Evolutionary conservation across 1,140 invertebrate genomes (phyloP), one percentile per base, ranked within the genome.

Genomic region (Cotesia glomerata): DNA sequence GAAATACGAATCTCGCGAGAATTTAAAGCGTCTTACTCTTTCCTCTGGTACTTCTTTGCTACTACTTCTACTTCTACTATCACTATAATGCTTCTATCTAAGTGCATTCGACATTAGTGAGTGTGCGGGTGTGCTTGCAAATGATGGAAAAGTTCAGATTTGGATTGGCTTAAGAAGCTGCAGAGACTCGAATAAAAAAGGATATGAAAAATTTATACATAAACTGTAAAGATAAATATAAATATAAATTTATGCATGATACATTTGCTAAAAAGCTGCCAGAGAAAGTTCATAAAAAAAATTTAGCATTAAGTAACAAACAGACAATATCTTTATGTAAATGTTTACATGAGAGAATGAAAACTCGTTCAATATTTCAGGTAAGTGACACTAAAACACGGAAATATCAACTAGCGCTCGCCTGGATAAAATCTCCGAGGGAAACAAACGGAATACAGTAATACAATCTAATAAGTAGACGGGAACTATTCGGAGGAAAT

Each of bases 1-100:
- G 54, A 64, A 78, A 81, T 79, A 80, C 78, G 78, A 80, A 80
- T 80, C 77, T 75, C 75, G 45, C 64, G 64, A 65, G 75, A 79
- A 78, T 78, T 77, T 62, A 73, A 73, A 79, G 63, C 75, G 74
- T 71, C 67, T 65, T 65, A 51, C 64, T 66, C 63, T 26, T 26
- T 26, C 26, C 26, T 26, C 26, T 26, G 26, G 26, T 26, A 26
- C 26, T 26, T 26, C 26, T 26, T 26, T 71, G 69, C 69, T 64
- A 32, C 32, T 39, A 14, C 14, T 39, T 16, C 39, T 52, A 13
- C 13, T 16, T 32, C 16, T n/a, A 39, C 39, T 45, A 11, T 11
- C 26, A 26, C 26, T 26, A 26, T 26, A 26, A 26, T 45, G 39
- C 39, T 9, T 9, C 39, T 11, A 45, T 45, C 7, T 11, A 11